Evolutionary conservation across 2,888 invertebrate genomes (phyloP), one percentile per base, ranked within the genome.

Genomic region (Cataglyphis rosenhaueri): DNA sequence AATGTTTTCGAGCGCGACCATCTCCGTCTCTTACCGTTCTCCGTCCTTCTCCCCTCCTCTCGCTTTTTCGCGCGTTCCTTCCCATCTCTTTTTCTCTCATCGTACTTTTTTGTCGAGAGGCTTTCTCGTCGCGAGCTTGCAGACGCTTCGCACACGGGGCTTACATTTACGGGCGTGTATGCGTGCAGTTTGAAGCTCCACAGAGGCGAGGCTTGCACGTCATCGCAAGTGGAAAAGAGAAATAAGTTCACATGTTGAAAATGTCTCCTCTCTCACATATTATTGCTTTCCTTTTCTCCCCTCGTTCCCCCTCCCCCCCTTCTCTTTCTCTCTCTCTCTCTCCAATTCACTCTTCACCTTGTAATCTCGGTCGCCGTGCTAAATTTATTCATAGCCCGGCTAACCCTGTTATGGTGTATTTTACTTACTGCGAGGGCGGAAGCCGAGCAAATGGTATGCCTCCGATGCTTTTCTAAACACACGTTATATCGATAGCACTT

Each of bases 301-400:
- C 25, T 25, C 25, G 25, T 15, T 81, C 18, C 41, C 25, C 1
- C 9, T 38, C 38, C 15, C 41, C 0, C 9, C 10, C 10, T 5
- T 29, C 21, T 10, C 9, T 21, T 68, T 83, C 81, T 78, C 86
- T 74, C 84, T 85, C 86, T 86, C 84, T 83, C 86, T 89, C 86
- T 89, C 85, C 15, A 15, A 4, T 44, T 84, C 85, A 76, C 81
- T 87, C 81, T 73, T 82, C 82, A 82, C 86, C 89, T 85, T 91
- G 90, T 93, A 92, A 93, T 93, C 91, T 92, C 92, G 90, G 90
- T 88, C 89, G 89, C 87, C 88, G 81, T 85, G 88, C 87, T 88
- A 93, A 94, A 94, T 94, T 94, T 94, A 94, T 94, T 94, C 94
- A 94, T 94, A 93, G 93, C 91, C 88, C 90, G 89, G 91, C 89